Base-by-base conservation (phyloP, 2,113 vertebrate genomes). In the Carassius carassius region DNA sequence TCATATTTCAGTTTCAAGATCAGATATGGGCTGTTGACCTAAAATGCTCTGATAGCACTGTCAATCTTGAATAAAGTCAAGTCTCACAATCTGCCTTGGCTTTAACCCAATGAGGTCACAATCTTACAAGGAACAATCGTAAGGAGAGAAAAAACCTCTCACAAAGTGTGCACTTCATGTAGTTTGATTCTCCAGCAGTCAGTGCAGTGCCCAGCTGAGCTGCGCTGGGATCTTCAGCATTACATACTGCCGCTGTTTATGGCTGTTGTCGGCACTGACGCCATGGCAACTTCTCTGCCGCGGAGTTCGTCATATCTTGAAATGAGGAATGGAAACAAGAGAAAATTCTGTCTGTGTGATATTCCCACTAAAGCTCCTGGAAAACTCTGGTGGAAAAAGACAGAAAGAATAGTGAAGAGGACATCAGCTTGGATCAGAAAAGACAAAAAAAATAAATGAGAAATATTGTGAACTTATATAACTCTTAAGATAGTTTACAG, bases 251-350 rank as follows among this genome's bases (percentile, higher is more conserved):
- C 69, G 84, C 86, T 93, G 90, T 93, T 93, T 93, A 83, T 35
- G 65, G 32, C 78, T 92, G 90, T 91, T 92, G 86, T 90, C 85
- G 65, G 74, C 81, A 62, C 83, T 78, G 89, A 90, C 85, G 37
- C 91, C 91, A 91, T 91, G 85, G 89, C 37, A 86, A 92, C 91
- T 58, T 62, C 62, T 90, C 84, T 83, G 85, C 88, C 2, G 87
- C 75, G 81, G 78, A 84, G 88, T 78, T 87, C 60, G 54, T 85
- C 89, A 89, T 89, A 90, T 91, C 90, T 91, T 84, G 86, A 84
- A 85, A 86, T 88, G 85, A 84, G 74, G 65, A 81, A 81, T 77
- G 88, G 85, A 89, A 89, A 87, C 60, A 74, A 76, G 37, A 73
- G 41, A 81, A 75, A 81, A 63, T 49, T 82, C 29, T 0, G 19